Evolutionary conservation across 2,113 vertebrate species (phyloP).

Genomic region (Ceyx melanurus): DNA sequence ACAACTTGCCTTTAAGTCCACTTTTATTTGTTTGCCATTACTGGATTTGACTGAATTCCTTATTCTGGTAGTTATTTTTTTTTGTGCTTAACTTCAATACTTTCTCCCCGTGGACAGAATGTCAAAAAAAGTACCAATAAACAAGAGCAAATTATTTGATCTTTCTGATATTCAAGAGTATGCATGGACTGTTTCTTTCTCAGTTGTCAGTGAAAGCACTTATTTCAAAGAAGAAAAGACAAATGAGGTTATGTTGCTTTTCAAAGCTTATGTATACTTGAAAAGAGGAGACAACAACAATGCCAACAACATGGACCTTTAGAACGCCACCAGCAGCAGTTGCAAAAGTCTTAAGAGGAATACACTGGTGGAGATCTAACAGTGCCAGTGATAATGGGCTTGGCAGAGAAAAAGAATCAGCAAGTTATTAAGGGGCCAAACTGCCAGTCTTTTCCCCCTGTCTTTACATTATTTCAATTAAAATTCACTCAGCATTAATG

Average conservation of each 20-base stretch:
- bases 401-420: not conserved
- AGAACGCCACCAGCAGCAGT: not conserved
- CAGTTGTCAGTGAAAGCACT: slow-evolving; percentile 1
- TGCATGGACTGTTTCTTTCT: slow-evolving; percentile 16
- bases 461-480: slow-evolving; percentile 13
- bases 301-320: not conserved
- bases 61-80: not conserved
- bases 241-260: not conserved
- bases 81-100: not conserved
- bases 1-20: not conserved
- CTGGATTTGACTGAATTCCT: not conserved
- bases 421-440: not conserved
- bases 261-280: not conserved
- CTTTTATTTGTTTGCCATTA: not conserved
- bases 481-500: slow-evolving; percentile 14
- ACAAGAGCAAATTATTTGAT: not conserved
- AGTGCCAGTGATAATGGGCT: not conserved
- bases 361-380: not conserved
- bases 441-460: not conserved
- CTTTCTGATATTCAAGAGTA: not conserved
- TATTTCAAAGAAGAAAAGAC: slow-evolving; percentile 18
- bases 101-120: not conserved
- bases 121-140: not conserved
- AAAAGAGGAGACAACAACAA: slow-evolving; percentile 3
- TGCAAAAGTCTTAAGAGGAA: not conserved